Evolutionary conservation across 1,140 invertebrate species (phyloP), one percentile per base, ranked within the genome.

Genomic region (Drosophila athabasca): DNA sequence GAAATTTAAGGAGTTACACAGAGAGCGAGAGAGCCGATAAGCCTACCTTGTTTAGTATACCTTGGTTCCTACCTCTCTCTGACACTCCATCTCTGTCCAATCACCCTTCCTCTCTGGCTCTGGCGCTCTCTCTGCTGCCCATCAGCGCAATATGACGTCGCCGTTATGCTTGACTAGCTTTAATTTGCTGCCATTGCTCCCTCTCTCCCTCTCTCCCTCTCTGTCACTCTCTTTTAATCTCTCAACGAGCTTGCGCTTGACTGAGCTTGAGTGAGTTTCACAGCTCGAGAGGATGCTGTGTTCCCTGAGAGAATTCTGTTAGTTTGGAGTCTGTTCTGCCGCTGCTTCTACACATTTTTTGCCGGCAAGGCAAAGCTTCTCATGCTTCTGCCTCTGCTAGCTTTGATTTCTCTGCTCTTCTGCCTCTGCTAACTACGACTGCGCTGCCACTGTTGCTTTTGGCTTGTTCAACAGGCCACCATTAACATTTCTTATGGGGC

Each of bases 381-480:
- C 15, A 52, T 29, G 50, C 51, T 49, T 48, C 57, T 29, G 50
- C 46, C 53, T 48, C 60, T 61, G 72, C 17, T 43, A 43, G 44
- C 24, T 31, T 19, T 48, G 49, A 24, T 39, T 35, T 24, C 55
- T 53, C 60, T 66, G 66, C 58, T 64, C 46, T n/a, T 24, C 57
- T 26, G 50, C 55, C 57, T 48, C 60, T 61, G 75, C 17, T 45
- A 39, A 39, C 24, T 41, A 17, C 45, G 53, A 24, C 46, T 35
- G 45, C 55, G 58, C 60, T 72, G 64, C 44, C 50, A 60, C 75
- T 83, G 71, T 84, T 69, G 67, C 79, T 87, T 61, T 81, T 57
- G 35, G 41, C 66, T 79, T 64, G 81, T 85, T 88, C 83, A 88
- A 88, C 83, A 88, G 83, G 83, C 83, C 75, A 87, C 75, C 79